Evolutionary conservation across 92 coral and sea anemone genomes (phyloP).

Genomic region (Epizoanthus illoricatus): DNA sequence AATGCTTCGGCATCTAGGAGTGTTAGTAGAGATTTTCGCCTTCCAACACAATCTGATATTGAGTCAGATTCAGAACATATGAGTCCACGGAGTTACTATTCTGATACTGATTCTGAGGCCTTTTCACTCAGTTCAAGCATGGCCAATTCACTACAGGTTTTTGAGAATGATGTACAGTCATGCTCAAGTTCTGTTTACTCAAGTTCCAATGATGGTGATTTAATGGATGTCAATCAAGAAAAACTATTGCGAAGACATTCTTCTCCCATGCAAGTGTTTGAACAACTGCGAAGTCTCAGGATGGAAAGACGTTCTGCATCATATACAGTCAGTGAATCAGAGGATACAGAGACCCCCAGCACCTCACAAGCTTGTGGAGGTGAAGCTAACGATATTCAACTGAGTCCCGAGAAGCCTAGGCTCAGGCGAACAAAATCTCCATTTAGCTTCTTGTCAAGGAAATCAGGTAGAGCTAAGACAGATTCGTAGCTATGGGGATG

Average conservation of each 20-base stretch:
- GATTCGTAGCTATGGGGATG: not conserved
- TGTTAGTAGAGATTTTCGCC: not conserved
- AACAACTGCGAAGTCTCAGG: conserved; percentile 28
- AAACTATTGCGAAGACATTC: conserved; percentile 18
- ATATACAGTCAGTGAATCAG: not conserved
- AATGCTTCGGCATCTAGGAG: not conserved
- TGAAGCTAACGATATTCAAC: not conserved
- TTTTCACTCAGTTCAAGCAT: conserved; percentile 20
- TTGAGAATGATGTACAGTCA: conserved; percentile 15
- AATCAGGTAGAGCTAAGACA: conserved; percentile 25
- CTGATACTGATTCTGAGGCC: conserved; percentile 36
- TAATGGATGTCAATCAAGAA: not conserved
- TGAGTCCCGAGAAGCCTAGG: not conserved
- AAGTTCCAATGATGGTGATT: conserved; percentile 23
- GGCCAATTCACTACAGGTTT: conserved; percentile 2
- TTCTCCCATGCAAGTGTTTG: conserved; percentile 31
- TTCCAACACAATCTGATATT: not conserved
- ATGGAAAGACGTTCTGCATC: conserved; percentile 28
- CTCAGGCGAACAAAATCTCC: conserved; percentile 23
- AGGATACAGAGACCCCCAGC: not conserved
- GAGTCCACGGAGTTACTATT: not conserved
- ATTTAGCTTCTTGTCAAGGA: conserved; percentile 31
- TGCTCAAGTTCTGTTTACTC: conserved; percentile 25
- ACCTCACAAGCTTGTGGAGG: conserved; percentile 1
- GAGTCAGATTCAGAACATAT: conserved; percentile 8